Percentiles rank a stretch among this genome's conserved stretches.
Conservation (phyloP, 2,113 vertebrate species). For the Lophochroa leadbeateri region DNA sequence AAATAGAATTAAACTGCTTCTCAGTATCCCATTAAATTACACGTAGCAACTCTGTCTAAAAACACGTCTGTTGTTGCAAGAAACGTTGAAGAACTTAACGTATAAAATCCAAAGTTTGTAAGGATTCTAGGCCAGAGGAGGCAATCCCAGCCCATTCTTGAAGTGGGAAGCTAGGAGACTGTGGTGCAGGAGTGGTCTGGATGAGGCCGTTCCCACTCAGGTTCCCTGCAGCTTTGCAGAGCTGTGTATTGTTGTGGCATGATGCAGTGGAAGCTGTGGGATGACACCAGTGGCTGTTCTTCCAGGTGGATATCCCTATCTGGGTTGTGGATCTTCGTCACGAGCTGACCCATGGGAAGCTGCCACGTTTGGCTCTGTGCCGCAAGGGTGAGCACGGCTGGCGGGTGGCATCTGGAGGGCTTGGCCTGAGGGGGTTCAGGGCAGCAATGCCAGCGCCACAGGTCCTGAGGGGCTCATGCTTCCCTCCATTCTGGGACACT, state of each 20-base stretch:
- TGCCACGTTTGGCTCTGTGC: constrained; percentile 87
- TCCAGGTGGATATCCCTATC: constrained; percentile 87
- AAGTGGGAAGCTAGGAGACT: neutral
- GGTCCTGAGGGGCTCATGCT: neutral
- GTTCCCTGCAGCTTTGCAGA: neutral
- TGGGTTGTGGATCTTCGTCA: constrained; percentile 95
- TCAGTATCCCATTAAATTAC: neutral
- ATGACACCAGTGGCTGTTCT: neutral
- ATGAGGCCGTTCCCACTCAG: neutral
- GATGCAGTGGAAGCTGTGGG: neutral
- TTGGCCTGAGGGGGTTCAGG: rapidly evolving
- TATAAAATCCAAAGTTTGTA: neutral
- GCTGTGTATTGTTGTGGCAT: rapidly evolving
- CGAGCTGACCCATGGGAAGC: constrained; percentile 88
- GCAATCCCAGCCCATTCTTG: neutral
- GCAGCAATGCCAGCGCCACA: neutral
- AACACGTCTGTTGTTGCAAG: neutral
- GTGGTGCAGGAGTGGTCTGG: rapidly evolving
- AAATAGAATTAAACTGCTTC: neutral
- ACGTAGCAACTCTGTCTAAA: neutral
- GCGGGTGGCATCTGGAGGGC: rapidly evolving
- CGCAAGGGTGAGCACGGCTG: constrained; percentile 79
- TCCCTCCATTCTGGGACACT: rapidly evolving
- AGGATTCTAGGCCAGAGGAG: neutral
- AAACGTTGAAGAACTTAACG: neutral